phyloP scores from a whole-genome alignment of 2,888 invertebrate species.

The Cheilosia vernalis region DNA sequence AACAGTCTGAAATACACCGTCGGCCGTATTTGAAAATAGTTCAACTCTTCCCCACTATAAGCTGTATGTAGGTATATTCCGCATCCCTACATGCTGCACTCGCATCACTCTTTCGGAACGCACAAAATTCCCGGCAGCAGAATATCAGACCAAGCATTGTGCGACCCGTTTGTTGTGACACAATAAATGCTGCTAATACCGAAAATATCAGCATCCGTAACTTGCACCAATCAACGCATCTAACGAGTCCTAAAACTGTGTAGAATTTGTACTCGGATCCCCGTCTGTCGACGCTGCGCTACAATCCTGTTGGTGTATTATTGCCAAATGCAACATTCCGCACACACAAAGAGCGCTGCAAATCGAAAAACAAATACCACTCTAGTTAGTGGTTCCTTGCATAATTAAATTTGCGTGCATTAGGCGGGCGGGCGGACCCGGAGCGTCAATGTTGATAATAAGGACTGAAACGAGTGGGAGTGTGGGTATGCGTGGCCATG shows the following conservation, averaged over 20 bases:
- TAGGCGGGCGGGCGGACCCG: conserved; percentile 53
- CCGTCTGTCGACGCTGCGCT: neutral
- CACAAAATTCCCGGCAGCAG: conserved; percentile 10
- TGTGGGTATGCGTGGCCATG: neutral
- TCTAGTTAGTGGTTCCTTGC: conserved; percentile 75
- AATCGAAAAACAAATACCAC: conserved; percentile 75
- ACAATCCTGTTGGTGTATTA: neutral
- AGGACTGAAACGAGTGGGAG: neutral
- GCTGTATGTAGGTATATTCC: no score
- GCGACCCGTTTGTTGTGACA: conserved; percentile 35
- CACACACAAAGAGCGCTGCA: conserved; percentile 66
- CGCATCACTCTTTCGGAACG: conserved; percentile 6
- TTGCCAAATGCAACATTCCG: conserved; percentile 60
- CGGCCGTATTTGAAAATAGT: conserved; percentile 26
- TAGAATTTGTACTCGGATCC: conserved; percentile 11
- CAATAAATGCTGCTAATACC: conserved; percentile 58
- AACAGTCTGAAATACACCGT: conserved; percentile 15
- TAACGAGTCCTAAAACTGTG: conserved; percentile 45
- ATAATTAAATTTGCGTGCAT: conserved; percentile 75
- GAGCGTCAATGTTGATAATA: conserved; percentile 6
- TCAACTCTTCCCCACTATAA: neutral
- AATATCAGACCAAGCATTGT: neutral
- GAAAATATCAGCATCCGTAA: conserved; percentile 43
- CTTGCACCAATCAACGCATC: conserved; percentile 46
- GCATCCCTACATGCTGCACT: no score